Evolutionary conservation across 1,140 invertebrate species (phyloP), one percentile per base, ranked within the genome.

Genomic region (Cherax destructor): DNA sequence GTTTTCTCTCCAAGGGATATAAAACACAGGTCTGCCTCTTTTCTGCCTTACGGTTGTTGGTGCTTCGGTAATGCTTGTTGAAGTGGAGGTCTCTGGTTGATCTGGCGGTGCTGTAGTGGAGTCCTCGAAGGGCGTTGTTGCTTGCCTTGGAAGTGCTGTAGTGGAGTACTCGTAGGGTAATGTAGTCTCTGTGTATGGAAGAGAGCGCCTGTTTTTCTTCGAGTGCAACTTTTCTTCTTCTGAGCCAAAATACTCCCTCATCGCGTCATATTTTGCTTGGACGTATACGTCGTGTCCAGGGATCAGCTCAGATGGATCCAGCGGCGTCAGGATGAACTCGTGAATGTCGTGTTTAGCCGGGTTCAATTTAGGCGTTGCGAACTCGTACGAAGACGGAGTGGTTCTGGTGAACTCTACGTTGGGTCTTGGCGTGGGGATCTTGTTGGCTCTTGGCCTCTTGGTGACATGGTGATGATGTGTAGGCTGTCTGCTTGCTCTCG

Each of bases 281-380:
- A 89, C 10, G n/a, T 83, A 89, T 50, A 50, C 80, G n/a, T 83
- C 87, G n/a, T 89, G 87, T 21, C 87, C 87, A 5, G 87, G 87
- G 52, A 89, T 89, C 11, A 89, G 79, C 7, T 59, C 65, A 30
- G 87, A 89, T 0, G 87, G 87, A 61, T 89, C 87, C 79, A 89
- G 69, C 16, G 87, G 78, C 18, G 78, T 74, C 18, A 83, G 87
- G 69, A 89, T 83, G n/a, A 89, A 89, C 50, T 89, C 87, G 24
- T 72, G 61, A 7, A 89, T 81, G 49, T 89, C 65, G 21, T 89
- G 87, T 16, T 89, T 56, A 16, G 41, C 41, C 69, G 87, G 87
- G 18, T 89, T 83, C 16, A 89, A 59, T 47, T 89, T 72, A 10
- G 87, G 79, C 9, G 79, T 59, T 18, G 80, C 87, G 56, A 89